These are phyloP conservation scores for Synodontis membranacea DNA, from an alignment of 2,113 vertebrate species.

Conservation along the genomic window DNA sequence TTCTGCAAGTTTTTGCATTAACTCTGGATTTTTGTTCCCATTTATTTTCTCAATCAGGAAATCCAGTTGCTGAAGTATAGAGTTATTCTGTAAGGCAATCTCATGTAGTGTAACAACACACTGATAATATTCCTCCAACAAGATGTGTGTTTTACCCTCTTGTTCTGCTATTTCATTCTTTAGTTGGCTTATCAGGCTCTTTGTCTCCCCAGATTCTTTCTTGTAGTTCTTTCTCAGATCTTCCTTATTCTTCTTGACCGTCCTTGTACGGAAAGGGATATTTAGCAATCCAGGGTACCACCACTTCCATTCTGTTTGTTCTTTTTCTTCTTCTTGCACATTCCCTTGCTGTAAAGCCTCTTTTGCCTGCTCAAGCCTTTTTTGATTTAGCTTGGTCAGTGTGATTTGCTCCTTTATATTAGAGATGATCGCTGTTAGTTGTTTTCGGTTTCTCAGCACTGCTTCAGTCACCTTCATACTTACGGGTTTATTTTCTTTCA, in stretches of 20 bases:
- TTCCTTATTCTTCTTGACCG: neutral
- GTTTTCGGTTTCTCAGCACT: slow-evolving; percentile 18
- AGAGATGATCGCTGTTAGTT: neutral
- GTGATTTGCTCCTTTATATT: slow-evolving; percentile 1
- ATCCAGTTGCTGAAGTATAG: neutral
- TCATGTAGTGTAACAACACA: neutral
- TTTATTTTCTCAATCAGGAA: slow-evolving; percentile 26
- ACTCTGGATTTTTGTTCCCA: neutral
- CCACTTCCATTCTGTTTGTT: neutral
- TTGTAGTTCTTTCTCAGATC: slow-evolving; percentile 22
- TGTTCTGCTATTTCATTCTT: neutral
- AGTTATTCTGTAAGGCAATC: neutral
- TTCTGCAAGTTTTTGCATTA: slow-evolving; percentile 11
- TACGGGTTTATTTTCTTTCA: neutral
- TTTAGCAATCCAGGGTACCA: too few species aligned
- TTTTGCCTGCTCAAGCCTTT: neutral
- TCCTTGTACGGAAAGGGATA: too few species aligned
- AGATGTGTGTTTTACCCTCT: neutral
- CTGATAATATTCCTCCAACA: slow-evolving; percentile 10
- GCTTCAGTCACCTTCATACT: neutral
- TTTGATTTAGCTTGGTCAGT: neutral
- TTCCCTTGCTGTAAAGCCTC: neutral
- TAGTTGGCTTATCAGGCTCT: neutral
- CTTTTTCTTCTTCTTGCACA: neutral
- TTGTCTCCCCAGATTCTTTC: neutral